Evolutionary conservation across 1,140 invertebrate genomes (phyloP).

Genomic region (Dufourea novaeangliae): DNA sequence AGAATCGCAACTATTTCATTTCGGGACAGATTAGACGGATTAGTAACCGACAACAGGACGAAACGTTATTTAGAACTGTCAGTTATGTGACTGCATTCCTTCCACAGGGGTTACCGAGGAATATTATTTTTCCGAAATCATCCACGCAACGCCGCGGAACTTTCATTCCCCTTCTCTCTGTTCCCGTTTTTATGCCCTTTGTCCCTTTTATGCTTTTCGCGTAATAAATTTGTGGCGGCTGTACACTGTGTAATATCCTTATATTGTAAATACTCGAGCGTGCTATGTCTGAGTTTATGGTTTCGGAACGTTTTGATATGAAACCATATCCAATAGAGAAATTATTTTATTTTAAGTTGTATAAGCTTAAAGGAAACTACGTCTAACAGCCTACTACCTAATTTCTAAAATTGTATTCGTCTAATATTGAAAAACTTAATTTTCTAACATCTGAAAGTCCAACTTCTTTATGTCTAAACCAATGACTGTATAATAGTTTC

Average conservation of each 20-base stretch:
- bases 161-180: neutral
- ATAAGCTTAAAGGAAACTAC: neutral
- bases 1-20: slow-evolving; percentile 72
- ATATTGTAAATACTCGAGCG: neutral
- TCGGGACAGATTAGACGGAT: slow-evolving; percentile 70
- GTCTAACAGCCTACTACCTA: too few relatives aligned
- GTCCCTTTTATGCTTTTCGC: neutral
- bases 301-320: neutral
- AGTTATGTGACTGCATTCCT: slow-evolving; percentile 29
- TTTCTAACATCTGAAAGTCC: too few relatives aligned
- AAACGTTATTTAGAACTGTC: slow-evolving; percentile 54
- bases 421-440: too few relatives aligned
- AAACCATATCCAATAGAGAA: neutral
- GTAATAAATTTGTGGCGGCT: neutral
- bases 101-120: slow-evolving; percentile 12
- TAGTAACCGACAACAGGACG: slow-evolving; percentile 58
- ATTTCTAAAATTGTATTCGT: too few relatives aligned
- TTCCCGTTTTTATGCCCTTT: neutral
- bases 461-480: too few relatives aligned
- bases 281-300: neutral
- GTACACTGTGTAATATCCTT: slow-evolving; percentile 6
- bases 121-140: slow-evolving; percentile 56
- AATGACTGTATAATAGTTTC: too few relatives aligned
- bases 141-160: slow-evolving; percentile 6
- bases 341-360: neutral